Evolutionary conservation across 2,797 vertebrate genomes (phyloP).

Genomic region (Platyrinchus mystaceus): DNA sequence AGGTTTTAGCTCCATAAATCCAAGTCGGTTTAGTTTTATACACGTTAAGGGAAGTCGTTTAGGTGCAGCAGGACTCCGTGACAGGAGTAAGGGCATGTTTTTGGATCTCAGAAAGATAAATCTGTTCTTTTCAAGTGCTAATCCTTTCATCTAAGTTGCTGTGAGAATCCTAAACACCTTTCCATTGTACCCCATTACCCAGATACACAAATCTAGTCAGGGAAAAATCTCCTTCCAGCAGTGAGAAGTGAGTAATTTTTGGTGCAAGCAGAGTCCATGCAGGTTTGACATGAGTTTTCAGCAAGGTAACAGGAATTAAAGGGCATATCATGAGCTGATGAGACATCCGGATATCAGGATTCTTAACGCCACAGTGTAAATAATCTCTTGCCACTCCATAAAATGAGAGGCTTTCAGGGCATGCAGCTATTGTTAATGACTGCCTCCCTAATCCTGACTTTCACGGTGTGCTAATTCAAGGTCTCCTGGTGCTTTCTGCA

Average conservation of each 20-base stretch:
- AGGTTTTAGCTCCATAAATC: neutral
- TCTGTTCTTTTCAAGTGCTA: neutral
- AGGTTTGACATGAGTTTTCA: neutral
- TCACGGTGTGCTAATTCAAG: neutral
- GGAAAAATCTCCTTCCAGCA: neutral
- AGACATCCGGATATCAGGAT: neutral
- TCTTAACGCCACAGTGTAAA: constrained; percentile 23
- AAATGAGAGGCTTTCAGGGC: neutral
- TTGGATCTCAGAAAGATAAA: constrained; percentile 3
- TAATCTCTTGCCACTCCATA: constrained; percentile 3
- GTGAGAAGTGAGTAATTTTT: neutral
- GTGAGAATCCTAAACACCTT: neutral
- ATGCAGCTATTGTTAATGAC: neutral
- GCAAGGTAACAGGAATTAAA: constrained; percentile 30
- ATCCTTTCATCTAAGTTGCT: neutral
- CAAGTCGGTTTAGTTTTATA: neutral
- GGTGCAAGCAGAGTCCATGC: neutral
- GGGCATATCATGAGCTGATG: neutral
- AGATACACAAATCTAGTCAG: neutral
- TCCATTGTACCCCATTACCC: neutral
- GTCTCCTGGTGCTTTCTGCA: neutral
- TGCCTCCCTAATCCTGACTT: neutral
- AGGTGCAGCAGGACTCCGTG: neutral
- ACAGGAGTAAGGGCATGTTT: neutral
- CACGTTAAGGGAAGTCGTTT: neutral